These are phyloP conservation scores for Characodon lateralis DNA, from an alignment of 2,797 vertebrate genomes.

Conservation along the genomic window DNA sequence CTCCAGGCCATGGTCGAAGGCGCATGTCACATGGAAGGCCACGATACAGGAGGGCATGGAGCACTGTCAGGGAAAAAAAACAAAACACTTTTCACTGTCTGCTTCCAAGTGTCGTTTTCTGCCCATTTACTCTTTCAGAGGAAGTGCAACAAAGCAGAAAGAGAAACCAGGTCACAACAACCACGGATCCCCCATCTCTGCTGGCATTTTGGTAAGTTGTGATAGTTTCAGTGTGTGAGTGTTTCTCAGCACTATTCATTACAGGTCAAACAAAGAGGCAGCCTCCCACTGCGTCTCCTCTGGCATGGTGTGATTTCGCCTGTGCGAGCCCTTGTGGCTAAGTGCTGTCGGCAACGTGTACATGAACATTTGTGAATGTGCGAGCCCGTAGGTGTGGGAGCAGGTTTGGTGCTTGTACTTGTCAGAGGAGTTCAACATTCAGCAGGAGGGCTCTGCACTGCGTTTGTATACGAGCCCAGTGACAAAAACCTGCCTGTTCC, in stretches of 20 bases:
- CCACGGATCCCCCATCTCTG: slow-evolving; percentile 50
- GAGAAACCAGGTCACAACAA: slow-evolving; percentile 64
- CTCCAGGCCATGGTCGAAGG: slow-evolving; percentile 94
- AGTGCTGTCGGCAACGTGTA: slow-evolving; percentile 17
- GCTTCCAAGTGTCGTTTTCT: slow-evolving; percentile 46
- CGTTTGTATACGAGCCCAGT: slow-evolving; percentile 15
- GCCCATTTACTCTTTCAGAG: slow-evolving; percentile 39
- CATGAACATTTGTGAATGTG: slow-evolving; percentile 8
- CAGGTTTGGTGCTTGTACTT: slow-evolving; percentile 22
- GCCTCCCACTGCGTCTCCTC: slow-evolving; percentile 54
- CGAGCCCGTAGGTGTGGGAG: slow-evolving; percentile 13
- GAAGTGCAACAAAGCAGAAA: slow-evolving; percentile 52
- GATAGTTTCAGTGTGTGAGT: slow-evolving; percentile 29
- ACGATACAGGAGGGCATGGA: slow-evolving; percentile 95
- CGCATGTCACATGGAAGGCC: slow-evolving; percentile 97
- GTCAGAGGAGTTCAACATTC: slow-evolving; percentile 36
- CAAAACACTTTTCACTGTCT: slow-evolving; percentile 22
- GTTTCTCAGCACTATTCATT: slow-evolving; percentile 55
- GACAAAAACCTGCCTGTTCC: slow-evolving; percentile 33
- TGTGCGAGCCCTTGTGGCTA: slow-evolving; percentile 28
- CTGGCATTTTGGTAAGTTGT: slow-evolving; percentile 44
- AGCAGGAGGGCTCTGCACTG: slow-evolving; percentile 12
- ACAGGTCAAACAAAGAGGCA: slow-evolving; percentile 58
- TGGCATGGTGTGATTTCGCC: slow-evolving; percentile 43
- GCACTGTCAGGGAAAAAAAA: slow-evolving; percentile 80